Conservation (phyloP, 1,140 invertebrate genomes). For the Lepidurus apus region DNA sequence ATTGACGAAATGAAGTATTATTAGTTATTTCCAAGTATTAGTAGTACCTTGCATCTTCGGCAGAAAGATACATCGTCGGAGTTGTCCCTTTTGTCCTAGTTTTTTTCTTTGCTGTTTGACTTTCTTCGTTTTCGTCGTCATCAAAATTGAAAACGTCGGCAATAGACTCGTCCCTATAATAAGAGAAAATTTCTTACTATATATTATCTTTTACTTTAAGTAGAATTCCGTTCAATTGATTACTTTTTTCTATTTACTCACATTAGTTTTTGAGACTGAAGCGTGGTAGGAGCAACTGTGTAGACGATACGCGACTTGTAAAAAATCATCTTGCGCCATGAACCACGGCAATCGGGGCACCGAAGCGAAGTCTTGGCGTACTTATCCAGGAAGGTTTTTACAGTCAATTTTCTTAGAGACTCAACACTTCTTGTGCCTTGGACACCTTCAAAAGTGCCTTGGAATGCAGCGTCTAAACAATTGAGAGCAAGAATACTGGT, state of each 20-base stretch:
- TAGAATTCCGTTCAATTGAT: background rate
- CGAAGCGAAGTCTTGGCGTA: conserved; percentile 44
- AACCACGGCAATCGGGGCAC: conserved; percentile 58
- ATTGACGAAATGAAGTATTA: background rate
- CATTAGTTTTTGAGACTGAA: conserved; percentile 7
- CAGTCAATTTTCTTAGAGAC: conserved; percentile 53
- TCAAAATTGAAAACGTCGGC: conserved; percentile 17
- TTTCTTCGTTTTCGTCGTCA: conserved; percentile 34
- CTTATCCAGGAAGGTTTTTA: conserved; percentile 54
- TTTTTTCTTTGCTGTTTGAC: conserved; percentile 22
- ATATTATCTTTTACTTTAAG: no score
- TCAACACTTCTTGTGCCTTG: conserved; percentile 54
- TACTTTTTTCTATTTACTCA: background rate
- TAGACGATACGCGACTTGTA: conserved; percentile 39
- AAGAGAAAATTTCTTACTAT: background rate
- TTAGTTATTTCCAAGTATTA: background rate
- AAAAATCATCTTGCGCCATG: conserved; percentile 53
- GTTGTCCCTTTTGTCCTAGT: background rate
- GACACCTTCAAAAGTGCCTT: background rate
- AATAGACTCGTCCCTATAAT: background rate
- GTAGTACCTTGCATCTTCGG: conserved; percentile 38
- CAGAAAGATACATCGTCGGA: conserved; percentile 38
- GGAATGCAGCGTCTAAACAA: background rate
- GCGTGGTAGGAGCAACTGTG: conserved; percentile 19
- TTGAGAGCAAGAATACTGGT: background rate